Percentiles rank a stretch among this genome's conserved stretches.
Evolutionary conservation across 2,888 invertebrate genomes (phyloP).

Genomic region (Dryadula phaetusa): DNA sequence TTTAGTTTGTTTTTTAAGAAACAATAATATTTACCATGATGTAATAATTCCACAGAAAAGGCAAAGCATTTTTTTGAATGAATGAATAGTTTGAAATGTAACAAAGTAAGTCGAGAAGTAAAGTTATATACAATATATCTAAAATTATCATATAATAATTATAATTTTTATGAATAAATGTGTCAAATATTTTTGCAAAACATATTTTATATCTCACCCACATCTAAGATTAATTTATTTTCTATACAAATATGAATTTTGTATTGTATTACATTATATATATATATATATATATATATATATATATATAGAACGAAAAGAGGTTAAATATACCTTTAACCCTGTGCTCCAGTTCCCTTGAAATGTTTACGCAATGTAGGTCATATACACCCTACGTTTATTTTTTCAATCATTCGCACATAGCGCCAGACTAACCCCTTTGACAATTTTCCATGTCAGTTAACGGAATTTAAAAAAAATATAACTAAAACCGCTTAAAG

Average conservation of each 20-base stretch:
- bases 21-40: not conserved
- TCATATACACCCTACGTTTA: slow-evolving; percentile 17
- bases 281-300: not conserved
- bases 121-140: too few relatives aligned
- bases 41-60: not conserved
- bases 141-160: too few relatives aligned
- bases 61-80: too few relatives aligned
- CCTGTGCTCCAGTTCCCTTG: slow-evolving; percentile 17
- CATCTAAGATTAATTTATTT: too few relatives aligned
- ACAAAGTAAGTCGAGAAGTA: too few relatives aligned
- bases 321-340: not conserved
- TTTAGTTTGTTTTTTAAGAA: not conserved
- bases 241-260: too few relatives aligned
- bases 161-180: too few relatives aligned
- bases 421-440: slow-evolving; percentile 26
- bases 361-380: slow-evolving; percentile 26
- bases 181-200: too few relatives aligned
- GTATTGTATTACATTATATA: too few relatives aligned
- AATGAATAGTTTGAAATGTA: too few relatives aligned
- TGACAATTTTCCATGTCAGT: slow-evolving; percentile 23
- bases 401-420: slow-evolving; percentile 24
- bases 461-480: slow-evolving; percentile 12
- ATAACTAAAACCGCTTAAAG: not conserved
- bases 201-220: too few relatives aligned
- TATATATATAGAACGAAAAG: slow-evolving; percentile 13